A percentile compares a stretch with the other conserved stretches of the same genome.
Conservation (phyloP, 2,888 invertebrate species). For the Ptychoptera albimana region DNA sequence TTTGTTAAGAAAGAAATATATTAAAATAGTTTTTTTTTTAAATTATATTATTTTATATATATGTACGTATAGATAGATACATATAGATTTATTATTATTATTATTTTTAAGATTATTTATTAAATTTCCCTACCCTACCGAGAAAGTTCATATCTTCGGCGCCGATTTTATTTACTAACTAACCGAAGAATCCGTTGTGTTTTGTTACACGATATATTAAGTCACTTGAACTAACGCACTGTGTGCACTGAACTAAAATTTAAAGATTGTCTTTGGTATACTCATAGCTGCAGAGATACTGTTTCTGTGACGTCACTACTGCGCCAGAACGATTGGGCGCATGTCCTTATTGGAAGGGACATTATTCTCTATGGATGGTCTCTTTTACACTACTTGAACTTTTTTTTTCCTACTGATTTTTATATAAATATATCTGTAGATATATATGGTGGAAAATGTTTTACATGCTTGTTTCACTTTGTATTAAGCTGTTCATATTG, state of each 20-base stretch:
- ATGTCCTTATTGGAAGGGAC: background rate
- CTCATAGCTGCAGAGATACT: no score
- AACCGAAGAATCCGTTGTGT: slow-evolving; percentile 25
- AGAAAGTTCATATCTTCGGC: slow-evolving; percentile 34
- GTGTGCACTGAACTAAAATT: slow-evolving; percentile 20
- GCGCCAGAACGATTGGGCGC: slow-evolving; percentile 2
- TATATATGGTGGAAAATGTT: no score
- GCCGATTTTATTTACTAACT: slow-evolving; percentile 31
- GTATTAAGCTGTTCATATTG: no score
- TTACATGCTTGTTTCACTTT: no score
- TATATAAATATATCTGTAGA: no score
- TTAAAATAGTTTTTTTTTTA: background rate
- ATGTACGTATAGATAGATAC: background rate
- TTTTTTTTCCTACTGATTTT: no score
- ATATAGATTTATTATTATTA: slow-evolving; percentile 1
- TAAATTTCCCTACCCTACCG: slow-evolving; percentile 23
- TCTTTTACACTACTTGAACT: no score
- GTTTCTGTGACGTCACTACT: slow-evolving; percentile 4
- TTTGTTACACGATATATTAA: slow-evolving; percentile 1
- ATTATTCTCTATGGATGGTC: no score
- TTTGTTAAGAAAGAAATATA: slow-evolving; percentile 1
- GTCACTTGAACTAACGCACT: slow-evolving; percentile 23
- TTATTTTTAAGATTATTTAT: background rate
- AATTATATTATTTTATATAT: background rate
- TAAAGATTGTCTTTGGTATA: slow-evolving; percentile 1